Base-by-base conservation (phyloP, 2,113 vertebrate genomes). In the Tenrec ecaudatus region DNA sequence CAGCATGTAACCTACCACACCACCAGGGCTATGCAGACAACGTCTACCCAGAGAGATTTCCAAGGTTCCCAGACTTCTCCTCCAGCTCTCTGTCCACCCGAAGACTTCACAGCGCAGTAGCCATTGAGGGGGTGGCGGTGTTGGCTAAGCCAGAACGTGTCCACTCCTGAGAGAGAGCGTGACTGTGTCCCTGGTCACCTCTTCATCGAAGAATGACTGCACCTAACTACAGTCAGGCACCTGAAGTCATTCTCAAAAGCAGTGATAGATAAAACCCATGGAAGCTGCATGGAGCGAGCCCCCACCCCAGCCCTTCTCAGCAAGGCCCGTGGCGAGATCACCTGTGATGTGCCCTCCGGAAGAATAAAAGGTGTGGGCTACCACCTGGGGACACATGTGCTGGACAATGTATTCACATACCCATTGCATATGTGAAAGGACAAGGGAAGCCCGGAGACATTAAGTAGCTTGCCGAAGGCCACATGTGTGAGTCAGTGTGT, bases 71-170 rank as follows among this genome's bases (percentile, higher is more conserved):
- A 62, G 27, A 23, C 6, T 80, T 92, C 27, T 31, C 10, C 57
- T n/a, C 66, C 68, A 90, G 73, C 5, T 40, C 15, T 36, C 76
- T 62, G 47, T 71, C 64, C 16, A 27, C 57, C 75, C 2, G 14
- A 19, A 14, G 58, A 22, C 25, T 43, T 38, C 8, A 23, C 84
- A 36, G 22, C 12, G 38, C 29, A 16, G 33, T 40, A 40, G 23
- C 6, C 3, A 27, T 22, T 62, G 5, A 25, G 1, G 23, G 14
- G 27, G 0, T 10, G 0, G 0, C 4, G 19, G 4, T 10, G 16
- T 15, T 64, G 1, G 17, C 4, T 25, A 38, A 66, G 47, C 23
- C 33, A 76, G 47, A 57, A 16, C 8, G 0, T 0, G 7, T 22
- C 38, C 3, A 0, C 2, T 53, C 43, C 3, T 14, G 47, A 53